These are phyloP conservation scores for Chalcosyrphus nemorum DNA, from an alignment of 2,888 invertebrate genomes.

Conservation along the genomic window DNA sequence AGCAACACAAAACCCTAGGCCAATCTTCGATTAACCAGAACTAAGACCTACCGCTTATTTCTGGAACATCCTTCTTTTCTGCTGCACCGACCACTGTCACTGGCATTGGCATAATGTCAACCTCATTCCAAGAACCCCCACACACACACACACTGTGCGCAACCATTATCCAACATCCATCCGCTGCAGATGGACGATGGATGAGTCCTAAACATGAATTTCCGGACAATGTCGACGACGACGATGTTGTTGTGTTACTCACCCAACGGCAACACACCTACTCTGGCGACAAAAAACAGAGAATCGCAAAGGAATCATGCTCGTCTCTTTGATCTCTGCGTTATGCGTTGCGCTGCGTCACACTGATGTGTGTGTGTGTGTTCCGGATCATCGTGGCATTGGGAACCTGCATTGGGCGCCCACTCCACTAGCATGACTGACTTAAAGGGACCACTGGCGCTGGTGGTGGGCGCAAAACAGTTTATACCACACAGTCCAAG, in stretches of 20 bases:
- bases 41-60: conserved; percentile 26
- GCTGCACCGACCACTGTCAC: conserved; percentile 8
- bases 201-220: conserved; percentile 69
- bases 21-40: conserved; percentile 43
- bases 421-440: conserved; percentile 37
- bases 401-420: conserved; percentile 61
- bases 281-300: conserved; percentile 68
- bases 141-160: conserved; percentile 23
- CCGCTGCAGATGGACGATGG: conserved; percentile 58
- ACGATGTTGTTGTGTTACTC: conserved; percentile 58
- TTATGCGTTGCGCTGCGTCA: conserved; percentile 2
- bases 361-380: conserved; percentile 30
- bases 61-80: conserved; percentile 7
- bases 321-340: conserved; percentile 66
- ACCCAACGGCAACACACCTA: conserved; percentile 63
- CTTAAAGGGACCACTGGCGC: conserved; percentile 43
- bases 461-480: conserved; percentile 46
- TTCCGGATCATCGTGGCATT: conserved; percentile 50
- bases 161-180: conserved; percentile 32
- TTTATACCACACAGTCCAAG: conserved; percentile 32
- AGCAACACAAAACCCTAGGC: background rate
- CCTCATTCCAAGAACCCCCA: conserved; percentile 47
- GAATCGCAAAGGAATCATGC: conserved; percentile 63
- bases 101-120: conserved; percentile 35
- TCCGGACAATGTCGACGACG: conserved; percentile 64